phyloP scores from a whole-genome alignment of 2,113 vertebrate species.

The Etheostoma cragini region DNA sequence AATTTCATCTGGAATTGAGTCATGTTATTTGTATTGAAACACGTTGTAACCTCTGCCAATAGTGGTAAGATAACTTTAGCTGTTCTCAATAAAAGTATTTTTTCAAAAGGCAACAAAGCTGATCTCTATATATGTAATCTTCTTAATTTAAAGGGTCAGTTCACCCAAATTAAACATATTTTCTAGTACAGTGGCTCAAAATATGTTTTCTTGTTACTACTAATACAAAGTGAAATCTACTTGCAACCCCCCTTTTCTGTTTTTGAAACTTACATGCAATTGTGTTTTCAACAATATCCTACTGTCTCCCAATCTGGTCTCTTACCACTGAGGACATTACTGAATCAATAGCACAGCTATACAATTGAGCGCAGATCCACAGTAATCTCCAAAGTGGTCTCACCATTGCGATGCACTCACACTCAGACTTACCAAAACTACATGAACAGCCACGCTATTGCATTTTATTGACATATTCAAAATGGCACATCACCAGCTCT shows the following conservation, averaged over 20 bases:
- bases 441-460: too few relatives aligned
- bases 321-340: too few relatives aligned
- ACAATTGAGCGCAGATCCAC: too few relatives aligned
- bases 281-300: too few relatives aligned
- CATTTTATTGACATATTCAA: too few relatives aligned
- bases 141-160: not conserved
- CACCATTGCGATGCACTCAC: too few relatives aligned
- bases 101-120: constrained; percentile 8
- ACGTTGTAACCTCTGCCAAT: constrained; percentile 14
- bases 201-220: not conserved
- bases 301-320: too few relatives aligned
- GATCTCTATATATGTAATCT: not conserved
- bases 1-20: constrained; percentile 12
- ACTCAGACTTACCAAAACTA: too few relatives aligned
- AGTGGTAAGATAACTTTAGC: constrained; percentile 33
- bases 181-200: not conserved
- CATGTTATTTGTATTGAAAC: constrained; percentile 21
- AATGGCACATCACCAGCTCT: too few relatives aligned
- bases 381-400: too few relatives aligned
- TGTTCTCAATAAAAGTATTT: constrained; percentile 7
- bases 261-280: too few relatives aligned
- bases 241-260: not conserved
- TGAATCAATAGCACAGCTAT: too few relatives aligned
- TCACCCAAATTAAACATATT: not conserved
- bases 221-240: not conserved